These are phyloP conservation scores for Bugulina stolonifera DNA, from an alignment of 2,888 invertebrate genomes.

Conservation along the genomic window DNA sequence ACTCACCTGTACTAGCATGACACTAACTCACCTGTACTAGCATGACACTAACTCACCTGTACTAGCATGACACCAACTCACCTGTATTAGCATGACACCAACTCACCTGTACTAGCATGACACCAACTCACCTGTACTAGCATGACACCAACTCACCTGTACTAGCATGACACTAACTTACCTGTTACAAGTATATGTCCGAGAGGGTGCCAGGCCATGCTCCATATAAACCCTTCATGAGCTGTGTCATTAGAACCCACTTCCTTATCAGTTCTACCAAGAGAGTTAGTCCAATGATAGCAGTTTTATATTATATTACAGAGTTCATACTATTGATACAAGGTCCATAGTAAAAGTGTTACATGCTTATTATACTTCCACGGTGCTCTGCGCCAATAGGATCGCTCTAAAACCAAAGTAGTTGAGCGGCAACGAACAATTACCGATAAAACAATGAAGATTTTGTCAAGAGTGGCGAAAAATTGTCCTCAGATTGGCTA, in stretches of 20 bases:
- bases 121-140: background rate
- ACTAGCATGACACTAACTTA: background rate
- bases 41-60: background rate
- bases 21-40: background rate
- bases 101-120: background rate
- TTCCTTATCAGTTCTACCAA: constrained; percentile 75
- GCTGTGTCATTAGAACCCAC: constrained; percentile 96
- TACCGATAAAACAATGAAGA: no score
- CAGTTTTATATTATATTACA: no score
- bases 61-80: background rate
- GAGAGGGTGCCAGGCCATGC: constrained; percentile 96
- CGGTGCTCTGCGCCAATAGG: no score
- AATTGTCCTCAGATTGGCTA: no score
- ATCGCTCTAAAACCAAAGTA: no score
- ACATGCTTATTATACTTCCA: no score
- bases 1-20: background rate
- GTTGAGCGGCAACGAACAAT: no score
- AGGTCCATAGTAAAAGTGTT: no score
- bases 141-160: background rate
- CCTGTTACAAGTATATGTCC: constrained; percentile 98
- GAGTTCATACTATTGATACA: no score
- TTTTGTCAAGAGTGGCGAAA: no score
- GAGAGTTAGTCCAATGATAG: no score
- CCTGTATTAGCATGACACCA: background rate
- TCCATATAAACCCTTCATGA: constrained; percentile 99